Evolutionary conservation across 2,113 vertebrate genomes (phyloP).

Genomic region (Mus pahari): DNA sequence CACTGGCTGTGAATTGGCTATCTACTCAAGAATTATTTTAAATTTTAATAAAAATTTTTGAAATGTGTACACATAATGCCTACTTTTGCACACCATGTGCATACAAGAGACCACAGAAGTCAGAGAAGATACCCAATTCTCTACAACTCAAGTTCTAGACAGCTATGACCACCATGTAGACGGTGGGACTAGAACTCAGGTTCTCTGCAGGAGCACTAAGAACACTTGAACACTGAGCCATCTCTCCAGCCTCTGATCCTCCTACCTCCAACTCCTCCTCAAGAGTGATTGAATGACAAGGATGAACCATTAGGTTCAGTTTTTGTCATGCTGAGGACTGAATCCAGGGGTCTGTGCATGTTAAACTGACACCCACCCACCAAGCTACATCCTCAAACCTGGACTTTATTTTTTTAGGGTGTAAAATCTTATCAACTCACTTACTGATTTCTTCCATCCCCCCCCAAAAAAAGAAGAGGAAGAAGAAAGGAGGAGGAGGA

Average conservation of each 20-base stretch:
- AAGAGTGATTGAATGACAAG: neutral
- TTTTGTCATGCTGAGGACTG: neutral
- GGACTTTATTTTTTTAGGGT: neutral
- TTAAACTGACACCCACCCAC: neutral
- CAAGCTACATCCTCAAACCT: neutral
- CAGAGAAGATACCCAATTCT: neutral
- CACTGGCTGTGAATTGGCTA: neutral
- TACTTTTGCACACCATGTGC: neutral
- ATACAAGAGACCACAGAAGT: neutral
- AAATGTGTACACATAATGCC: neutral
- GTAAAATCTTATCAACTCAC: constrained; percentile 28
- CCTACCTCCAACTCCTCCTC: neutral
- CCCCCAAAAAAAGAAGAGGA: neutral
- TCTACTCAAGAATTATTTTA: neutral
- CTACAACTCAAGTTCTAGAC: neutral
- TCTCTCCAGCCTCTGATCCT: neutral
- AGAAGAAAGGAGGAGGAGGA: too few species aligned
- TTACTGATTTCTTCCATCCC: neutral
- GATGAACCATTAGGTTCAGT: neutral
- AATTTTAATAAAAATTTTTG: neutral
- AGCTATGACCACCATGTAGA: neutral
- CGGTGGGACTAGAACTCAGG: neutral
- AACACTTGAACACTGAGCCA: neutral
- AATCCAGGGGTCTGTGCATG: too few species aligned
- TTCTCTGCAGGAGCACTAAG: neutral